These are phyloP conservation scores for Fistularia tabacaria DNA, from an alignment of 2,797 vertebrate species.

Conservation along the genomic window DNA sequence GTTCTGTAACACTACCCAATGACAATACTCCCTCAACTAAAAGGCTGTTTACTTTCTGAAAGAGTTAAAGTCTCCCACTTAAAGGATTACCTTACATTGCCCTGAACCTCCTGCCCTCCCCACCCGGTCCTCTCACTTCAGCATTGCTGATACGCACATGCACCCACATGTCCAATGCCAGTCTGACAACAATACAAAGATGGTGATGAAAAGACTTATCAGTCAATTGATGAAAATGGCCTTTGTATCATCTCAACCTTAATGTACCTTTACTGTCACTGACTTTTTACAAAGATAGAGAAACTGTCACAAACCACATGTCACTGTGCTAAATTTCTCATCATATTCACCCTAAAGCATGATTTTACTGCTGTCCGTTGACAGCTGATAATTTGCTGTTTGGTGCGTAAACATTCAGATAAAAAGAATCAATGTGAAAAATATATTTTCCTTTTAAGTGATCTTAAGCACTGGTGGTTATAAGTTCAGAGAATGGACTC, in stretches of 20 bases:
- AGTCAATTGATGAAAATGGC: conserved; percentile 27
- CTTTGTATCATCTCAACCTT: conserved; percentile 28
- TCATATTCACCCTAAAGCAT: conserved; percentile 21
- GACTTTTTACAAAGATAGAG: conserved; percentile 37
- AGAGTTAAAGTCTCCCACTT: conserved; percentile 75
- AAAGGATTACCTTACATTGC: conserved; percentile 76
- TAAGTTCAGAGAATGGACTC: conserved; percentile 23
- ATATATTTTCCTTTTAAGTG: conserved; percentile 5
- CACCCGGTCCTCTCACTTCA: conserved; percentile 40
- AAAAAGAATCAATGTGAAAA: not conserved
- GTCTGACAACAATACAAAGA: conserved; percentile 45
- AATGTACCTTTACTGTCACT: conserved; percentile 21
- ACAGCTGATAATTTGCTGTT: not conserved
- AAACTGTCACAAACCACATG: conserved; percentile 17
- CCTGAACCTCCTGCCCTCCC: conserved; percentile 62
- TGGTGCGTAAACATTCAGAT: too few relatives aligned
- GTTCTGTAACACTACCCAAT: conserved; percentile 75
- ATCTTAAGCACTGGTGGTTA: conserved; percentile 20
- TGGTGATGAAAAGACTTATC: conserved; percentile 33
- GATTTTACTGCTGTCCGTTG: conserved; percentile 7
- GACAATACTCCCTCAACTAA: conserved; percentile 75
- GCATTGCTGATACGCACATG: conserved; percentile 29
- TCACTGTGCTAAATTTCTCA: conserved; percentile 4
- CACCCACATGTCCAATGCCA: conserved; percentile 12
- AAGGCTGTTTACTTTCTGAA: conserved; percentile 77